Conservation (phyloP, 2,113 vertebrate species). For the Aramus guarauna region DNA sequence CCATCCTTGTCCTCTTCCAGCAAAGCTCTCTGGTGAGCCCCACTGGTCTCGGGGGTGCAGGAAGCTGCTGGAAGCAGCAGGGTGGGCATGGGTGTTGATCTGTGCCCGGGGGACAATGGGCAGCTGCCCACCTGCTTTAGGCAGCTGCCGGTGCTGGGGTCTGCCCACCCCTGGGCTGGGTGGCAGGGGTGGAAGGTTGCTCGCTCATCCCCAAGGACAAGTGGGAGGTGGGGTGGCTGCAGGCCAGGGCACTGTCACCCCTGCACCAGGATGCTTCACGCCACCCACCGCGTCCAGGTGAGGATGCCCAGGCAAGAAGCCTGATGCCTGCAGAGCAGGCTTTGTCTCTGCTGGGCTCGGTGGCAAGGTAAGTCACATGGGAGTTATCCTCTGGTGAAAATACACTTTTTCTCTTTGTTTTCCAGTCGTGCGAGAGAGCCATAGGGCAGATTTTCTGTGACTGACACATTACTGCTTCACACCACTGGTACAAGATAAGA, state of each 20-base stretch:
- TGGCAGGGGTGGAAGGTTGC: background rate
- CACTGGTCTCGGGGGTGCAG: fast-evolving
- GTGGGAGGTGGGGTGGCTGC: background rate
- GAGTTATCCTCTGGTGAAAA: background rate
- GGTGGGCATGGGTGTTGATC: background rate
- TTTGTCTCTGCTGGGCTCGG: background rate
- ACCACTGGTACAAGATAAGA: background rate
- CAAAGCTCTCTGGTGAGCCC: background rate
- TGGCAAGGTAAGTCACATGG: background rate
- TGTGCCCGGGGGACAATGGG: background rate
- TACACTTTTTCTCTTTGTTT: background rate
- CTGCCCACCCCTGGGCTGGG: background rate
- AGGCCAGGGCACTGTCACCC: background rate
- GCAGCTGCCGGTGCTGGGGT: background rate
- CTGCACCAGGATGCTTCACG: fast-evolving
- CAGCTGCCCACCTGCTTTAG: background rate
- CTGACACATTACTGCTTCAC: background rate
- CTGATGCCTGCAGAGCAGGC: background rate
- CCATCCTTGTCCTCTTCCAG: background rate
- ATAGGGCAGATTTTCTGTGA: background rate
- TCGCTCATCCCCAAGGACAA: background rate
- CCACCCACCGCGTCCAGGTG: background rate
- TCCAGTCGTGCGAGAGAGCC: background rate
- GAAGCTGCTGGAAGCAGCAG: background rate
- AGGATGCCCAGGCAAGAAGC: background rate